These are phyloP conservation scores for Phymatocera aterrima DNA, from an alignment of 2,888 invertebrate genomes.

Conservation along the genomic window DNA sequence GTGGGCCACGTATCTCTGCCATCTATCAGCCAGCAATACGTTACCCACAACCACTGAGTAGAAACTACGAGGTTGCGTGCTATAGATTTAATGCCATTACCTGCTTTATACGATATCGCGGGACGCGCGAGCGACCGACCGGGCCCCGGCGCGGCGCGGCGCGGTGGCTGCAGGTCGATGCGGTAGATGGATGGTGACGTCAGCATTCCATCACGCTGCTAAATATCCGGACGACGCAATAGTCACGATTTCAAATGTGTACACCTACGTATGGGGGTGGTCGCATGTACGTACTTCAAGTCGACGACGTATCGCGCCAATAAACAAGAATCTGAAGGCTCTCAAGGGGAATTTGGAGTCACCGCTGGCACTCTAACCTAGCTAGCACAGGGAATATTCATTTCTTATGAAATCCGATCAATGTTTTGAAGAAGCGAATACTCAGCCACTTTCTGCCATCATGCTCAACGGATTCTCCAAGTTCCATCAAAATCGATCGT, in stretches of 20 bases:
- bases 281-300: not conserved
- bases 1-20: constrained; percentile 31
- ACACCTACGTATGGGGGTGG: not conserved
- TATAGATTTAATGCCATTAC: constrained; percentile 60
- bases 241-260: constrained; percentile 13
- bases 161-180: constrained; percentile 55
- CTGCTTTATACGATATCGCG: constrained; percentile 58
- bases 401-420: no score
- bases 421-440: no score
- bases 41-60: constrained; percentile 47
- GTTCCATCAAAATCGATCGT: no score
- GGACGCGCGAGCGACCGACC: no score
- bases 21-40: constrained; percentile 53
- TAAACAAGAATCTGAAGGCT: not conserved
- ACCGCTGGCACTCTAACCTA: no score
- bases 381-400: no score
- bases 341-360: no score
- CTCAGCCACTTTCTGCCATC: no score
- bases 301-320: not conserved
- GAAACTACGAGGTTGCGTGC: constrained; percentile 52
- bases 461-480: no score
- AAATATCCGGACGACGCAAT: constrained; percentile 32
- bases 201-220: constrained; percentile 59
- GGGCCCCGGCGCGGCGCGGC: no score
- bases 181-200: constrained; percentile 60